Percentiles rank a stretch among this genome's conserved stretches.
These are phyloP conservation scores for Syngnathus scovelli DNA, from an alignment of 2,113 vertebrate genomes.

Conservation along the genomic window DNA sequence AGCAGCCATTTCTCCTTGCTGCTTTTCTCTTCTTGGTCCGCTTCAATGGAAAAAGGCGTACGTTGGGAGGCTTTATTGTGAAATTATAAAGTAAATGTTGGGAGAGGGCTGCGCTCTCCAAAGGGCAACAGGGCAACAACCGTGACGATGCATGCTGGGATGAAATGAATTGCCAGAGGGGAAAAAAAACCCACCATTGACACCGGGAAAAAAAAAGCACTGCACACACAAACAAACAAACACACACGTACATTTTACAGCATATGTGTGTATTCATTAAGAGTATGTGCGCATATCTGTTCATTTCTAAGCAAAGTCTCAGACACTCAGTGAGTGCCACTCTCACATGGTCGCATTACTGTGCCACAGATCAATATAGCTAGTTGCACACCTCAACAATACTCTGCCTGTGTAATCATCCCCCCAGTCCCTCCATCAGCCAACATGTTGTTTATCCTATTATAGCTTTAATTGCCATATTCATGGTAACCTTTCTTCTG, in stretches of 20 bases:
- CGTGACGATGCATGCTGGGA: slow-evolving; percentile 36
- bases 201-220: slow-evolving; percentile 18
- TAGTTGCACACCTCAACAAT: slow-evolving; percentile 44
- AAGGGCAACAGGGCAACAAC: slow-evolving; percentile 43
- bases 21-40: slow-evolving; percentile 41
- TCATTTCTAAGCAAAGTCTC: slow-evolving; percentile 26
- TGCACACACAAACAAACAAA: neutral
- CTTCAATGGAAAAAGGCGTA: slow-evolving; percentile 63
- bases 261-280: neutral
- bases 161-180: slow-evolving; percentile 48
- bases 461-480: slow-evolving; percentile 67
- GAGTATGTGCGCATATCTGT: slow-evolving; percentile 26
- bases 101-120: slow-evolving; percentile 55
- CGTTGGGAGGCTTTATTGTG: slow-evolving; percentile 68
- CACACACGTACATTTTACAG: neutral
- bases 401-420: slow-evolving; percentile 52
- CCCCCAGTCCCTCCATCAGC: slow-evolving; percentile 46
- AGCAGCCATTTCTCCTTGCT: slow-evolving; percentile 58
- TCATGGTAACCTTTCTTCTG: slow-evolving; percentile 66
- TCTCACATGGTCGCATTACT: slow-evolving; percentile 40
- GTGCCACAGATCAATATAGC: slow-evolving; percentile 60
- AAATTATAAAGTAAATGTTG: slow-evolving; percentile 81
- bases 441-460: slow-evolving; percentile 73
- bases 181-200: slow-evolving; percentile 7
- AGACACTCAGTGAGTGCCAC: slow-evolving; percentile 45